Base-by-base conservation (phyloP, 2,888 invertebrate species). In the Auanema sp. region DNA sequence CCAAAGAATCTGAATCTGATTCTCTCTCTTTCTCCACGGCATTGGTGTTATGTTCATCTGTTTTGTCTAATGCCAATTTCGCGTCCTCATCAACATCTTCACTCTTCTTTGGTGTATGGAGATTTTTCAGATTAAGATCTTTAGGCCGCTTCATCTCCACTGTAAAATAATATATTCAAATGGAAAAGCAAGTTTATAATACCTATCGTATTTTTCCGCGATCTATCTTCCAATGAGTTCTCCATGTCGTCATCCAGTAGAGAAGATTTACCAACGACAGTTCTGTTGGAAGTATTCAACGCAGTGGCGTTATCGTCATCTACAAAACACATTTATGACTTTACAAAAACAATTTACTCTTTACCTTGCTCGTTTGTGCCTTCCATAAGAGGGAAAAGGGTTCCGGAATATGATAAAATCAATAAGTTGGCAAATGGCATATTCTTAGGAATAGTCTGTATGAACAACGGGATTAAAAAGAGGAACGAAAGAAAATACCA, bases 381-480 rank as follows among this genome's bases (percentile, higher is more conserved):
- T 10, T 47, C 47, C 10, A 18, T 21, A 10, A 47, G 47, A 21
- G 47, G 16, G 47, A 47, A 47, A 18, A 47, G 47, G 8, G 59
- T 59, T 59, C 69, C 69, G 6, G 69, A 66, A 43, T 69, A 66
- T 0, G 69, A 69, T 6, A 63, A 18, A 11, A 60, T 55, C 14
- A 69, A 52, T 1, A 69, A 56, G 33, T 66, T 63, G 0, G 60
- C 66, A 50, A 69, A 69, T 0, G 69, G 69, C 50, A 69, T 66
- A 23, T 63, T 60, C 52, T 58, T 47, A 5, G 61, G 65, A n/a
- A 62, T 59, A 8, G 44, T 41, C 64, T 64, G 40, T 24, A 14
- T n/a, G 33, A 44, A 47, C 25, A 42, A 18, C 6, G 1, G 21
- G 47, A 8, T 41, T 49, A 6, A n/a, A 14, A n/a, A 53, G 16